Evolutionary conservation across 2,113 vertebrate genomes (phyloP), one percentile per base, ranked within the genome.

Genomic region (Pluvialis apricaria): DNA sequence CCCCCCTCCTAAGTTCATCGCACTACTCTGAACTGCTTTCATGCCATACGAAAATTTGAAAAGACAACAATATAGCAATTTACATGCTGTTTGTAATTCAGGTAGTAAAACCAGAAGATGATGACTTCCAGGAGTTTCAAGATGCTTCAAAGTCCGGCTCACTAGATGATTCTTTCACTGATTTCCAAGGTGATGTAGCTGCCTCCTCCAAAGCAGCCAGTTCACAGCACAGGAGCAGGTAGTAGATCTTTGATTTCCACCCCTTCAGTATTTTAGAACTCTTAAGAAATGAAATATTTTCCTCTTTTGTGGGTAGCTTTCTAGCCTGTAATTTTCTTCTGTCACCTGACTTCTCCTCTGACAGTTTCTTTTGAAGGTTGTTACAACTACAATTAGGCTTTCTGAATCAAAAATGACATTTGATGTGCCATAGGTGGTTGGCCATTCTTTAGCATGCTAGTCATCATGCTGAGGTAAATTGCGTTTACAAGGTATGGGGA

Each of bases 101-200:
- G 99, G 98, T 91, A 12, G 96, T 96, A 83, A 99, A 99, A 97
- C 76, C 98, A 24, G 99, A 99, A 77, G 99, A 99, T 14, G 99
- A 99, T 21, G 99, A 99, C 94, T 99, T 99, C 97, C 99, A 99
- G 95, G 99, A 99, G 88, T 99, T 99, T 95, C 99, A 99, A 97
- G 99, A 99, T 95, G 99, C 99, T 58, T 99, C 99, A 1, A 99
- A 99, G 94, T 97, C 99, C 38, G 99, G 98, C 81, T 97, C 97
- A 15, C 98, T 98, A 52, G 99, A 99, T 79, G 99, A 99, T 40
- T 97, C 99, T 13, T 99, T 99, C 97, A 82, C 97, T 51, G 99
- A 99, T 92, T 99, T 99, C 96, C 98, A 99, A 89, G 98, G 98
- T 40, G 99, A 99, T 15, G 97, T 97, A 3, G 92, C 98, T 28